Percentiles rank a stretch among this genome's conserved stretches.
These are phyloP conservation scores for Dendrocincla tyrannina DNA, from an alignment of 2,797 vertebrate genomes.

Conservation along the genomic window DNA sequence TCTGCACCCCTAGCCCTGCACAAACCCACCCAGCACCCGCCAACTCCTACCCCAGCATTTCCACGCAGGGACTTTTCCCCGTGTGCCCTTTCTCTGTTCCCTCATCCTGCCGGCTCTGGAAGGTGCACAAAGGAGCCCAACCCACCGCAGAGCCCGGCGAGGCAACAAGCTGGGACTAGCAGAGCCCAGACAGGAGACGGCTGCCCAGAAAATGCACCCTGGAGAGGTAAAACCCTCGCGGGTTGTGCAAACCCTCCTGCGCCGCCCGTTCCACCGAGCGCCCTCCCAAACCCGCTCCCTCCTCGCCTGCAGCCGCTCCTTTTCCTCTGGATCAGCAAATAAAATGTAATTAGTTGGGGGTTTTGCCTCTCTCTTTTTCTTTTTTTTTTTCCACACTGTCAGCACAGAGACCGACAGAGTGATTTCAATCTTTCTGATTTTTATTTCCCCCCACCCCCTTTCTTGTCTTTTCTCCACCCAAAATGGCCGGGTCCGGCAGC, in stretches of 20 bases:
- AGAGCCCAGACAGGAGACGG: not conserved
- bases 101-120: not conserved
- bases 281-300: not conserved
- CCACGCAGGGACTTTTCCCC: not conserved
- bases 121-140: not conserved
- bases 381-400: not conserved
- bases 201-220: slow-evolving; percentile 10
- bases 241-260: not conserved
- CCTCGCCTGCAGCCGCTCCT: not conserved
- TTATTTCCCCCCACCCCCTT: not conserved
- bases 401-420: not conserved
- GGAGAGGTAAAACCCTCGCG: not conserved
- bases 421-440: not conserved
- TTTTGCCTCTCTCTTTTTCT: accelerated
- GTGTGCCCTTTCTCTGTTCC: not conserved
- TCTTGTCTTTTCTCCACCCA: not conserved
- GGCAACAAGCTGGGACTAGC: not conserved
- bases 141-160: not conserved
- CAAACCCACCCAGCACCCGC: not conserved
- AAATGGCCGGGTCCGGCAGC: not conserved
- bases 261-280: not conserved
- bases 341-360: not conserved
- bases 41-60: not conserved
- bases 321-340: slow-evolving; percentile 48
- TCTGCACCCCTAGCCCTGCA: too few species aligned